Conservation (phyloP, 2,113 vertebrate species). For the Poeciliopsis prolifica region DNA sequence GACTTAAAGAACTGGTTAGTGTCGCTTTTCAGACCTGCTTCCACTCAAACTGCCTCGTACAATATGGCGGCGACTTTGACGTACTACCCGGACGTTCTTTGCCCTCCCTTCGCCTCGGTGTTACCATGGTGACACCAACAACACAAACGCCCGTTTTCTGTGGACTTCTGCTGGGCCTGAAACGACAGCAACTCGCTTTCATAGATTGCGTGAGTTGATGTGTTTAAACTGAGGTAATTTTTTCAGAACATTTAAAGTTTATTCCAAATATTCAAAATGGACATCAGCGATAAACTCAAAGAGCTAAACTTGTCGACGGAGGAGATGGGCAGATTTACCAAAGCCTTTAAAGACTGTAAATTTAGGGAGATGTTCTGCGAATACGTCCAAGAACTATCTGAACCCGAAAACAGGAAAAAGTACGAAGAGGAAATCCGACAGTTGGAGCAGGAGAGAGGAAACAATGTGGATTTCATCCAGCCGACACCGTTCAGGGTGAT, state of each 20-base stretch:
- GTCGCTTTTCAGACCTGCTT: not conserved
- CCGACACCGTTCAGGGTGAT: slow-evolving; percentile 84
- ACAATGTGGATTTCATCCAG: slow-evolving; percentile 85
- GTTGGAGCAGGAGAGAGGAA: slow-evolving; percentile 87
- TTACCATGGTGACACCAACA: slow-evolving; percentile 72
- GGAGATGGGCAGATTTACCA: slow-evolving; percentile 79
- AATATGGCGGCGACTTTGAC: too few species aligned
- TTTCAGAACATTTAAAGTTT: not conserved
- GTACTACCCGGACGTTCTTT: too few species aligned
- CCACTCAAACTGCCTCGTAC: not conserved
- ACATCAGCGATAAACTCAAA: slow-evolving; percentile 61
- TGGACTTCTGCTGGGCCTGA: not conserved
- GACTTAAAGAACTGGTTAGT: not conserved
- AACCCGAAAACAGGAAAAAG: slow-evolving; percentile 82
- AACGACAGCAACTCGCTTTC: not conserved
- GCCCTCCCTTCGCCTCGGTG: not conserved
- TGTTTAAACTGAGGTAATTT: not conserved
- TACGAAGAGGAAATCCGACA: slow-evolving; percentile 88
- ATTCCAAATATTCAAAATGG: slow-evolving; percentile 46
- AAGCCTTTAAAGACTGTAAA: slow-evolving; percentile 85
- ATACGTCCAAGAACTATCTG: slow-evolving; percentile 84
- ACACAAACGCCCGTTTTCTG: not conserved
- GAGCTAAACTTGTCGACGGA: slow-evolving; percentile 85
- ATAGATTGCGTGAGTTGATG: not conserved
- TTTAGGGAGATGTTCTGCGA: slow-evolving; percentile 85